Conservation (phyloP, 2,797 vertebrate species). For the Paratrypauchen microcephalus region DNA sequence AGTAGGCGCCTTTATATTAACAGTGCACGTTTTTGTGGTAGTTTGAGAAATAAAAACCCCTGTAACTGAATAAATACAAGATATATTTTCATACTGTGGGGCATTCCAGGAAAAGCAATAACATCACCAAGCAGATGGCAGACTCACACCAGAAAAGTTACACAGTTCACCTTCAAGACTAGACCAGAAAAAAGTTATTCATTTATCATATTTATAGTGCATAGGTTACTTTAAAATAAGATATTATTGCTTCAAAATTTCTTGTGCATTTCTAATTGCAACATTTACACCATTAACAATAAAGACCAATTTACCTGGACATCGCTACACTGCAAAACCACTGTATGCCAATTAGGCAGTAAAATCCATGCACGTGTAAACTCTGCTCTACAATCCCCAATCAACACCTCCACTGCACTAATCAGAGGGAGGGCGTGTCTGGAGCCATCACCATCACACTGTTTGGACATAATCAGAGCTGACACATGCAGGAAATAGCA, state of each 20-base stretch:
- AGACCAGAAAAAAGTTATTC: too few species aligned
- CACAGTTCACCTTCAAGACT: too few species aligned
- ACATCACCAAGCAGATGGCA: too few species aligned
- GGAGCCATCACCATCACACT: conserved; percentile 41
- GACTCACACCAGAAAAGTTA: too few species aligned
- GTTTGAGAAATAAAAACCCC: too few species aligned
- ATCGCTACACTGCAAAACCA: conserved; percentile 10
- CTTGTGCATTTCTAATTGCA: not conserved
- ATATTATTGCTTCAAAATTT: not conserved
- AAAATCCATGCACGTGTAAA: conserved; percentile 73
- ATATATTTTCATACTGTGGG: too few species aligned
- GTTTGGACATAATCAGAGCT: conserved; percentile 69
- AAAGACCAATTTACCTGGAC: not conserved
- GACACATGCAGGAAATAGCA: conserved; percentile 65
- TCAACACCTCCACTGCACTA: conserved; percentile 72
- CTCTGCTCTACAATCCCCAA: conserved; percentile 73
- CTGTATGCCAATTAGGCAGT: conserved; percentile 44
- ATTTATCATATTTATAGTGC: too few species aligned
- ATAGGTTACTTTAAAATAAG: too few species aligned
- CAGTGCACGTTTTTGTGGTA: too few species aligned
- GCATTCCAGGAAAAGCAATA: too few species aligned
- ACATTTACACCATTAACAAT: not conserved
- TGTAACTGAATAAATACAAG: too few species aligned
- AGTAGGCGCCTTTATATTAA: too few species aligned
- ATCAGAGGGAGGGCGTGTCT: conserved; percentile 60